Percentiles rank a stretch among this genome's conserved stretches.
phyloP scores from a whole-genome alignment of 1,140 invertebrate genomes.

The Reticulitermes speratus region DNA sequence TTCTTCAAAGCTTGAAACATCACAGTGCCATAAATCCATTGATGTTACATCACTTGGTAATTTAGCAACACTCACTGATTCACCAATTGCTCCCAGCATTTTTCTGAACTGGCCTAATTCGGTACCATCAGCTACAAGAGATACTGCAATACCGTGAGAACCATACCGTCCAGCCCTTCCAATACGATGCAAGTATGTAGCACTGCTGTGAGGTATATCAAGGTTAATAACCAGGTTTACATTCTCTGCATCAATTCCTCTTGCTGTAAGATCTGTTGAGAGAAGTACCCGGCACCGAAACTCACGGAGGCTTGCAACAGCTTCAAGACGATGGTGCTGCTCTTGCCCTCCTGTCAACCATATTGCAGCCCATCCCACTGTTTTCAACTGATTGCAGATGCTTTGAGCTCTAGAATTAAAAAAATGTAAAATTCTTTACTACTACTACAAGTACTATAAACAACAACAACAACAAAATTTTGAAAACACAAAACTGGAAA shows the following conservation, averaged over 20 bases:
- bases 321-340: conserved; percentile 73
- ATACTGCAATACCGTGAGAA: conserved; percentile 70
- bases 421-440: not conserved
- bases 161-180: conserved; percentile 92
- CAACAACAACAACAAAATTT: not conserved
- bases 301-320: conserved; percentile 72
- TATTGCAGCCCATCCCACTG: conserved; percentile 66
- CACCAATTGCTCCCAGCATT: conserved; percentile 53
- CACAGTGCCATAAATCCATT: conserved; percentile 46
- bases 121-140: conserved; percentile 58
- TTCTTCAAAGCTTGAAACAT: conserved; percentile 43
- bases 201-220: conserved; percentile 76
- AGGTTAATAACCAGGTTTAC: conserved; percentile 93
- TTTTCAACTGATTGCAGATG: conserved; percentile 66
- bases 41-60: conserved; percentile 45
- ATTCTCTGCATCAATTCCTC: conserved; percentile 88
- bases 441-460: no score
- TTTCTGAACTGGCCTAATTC: conserved; percentile 59
- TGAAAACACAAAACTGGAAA: not conserved
- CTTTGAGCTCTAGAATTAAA: conserved; percentile 50
- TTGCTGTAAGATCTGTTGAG: conserved; percentile 85
- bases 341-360: conserved; percentile 74
- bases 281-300: conserved; percentile 82
- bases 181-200: conserved; percentile 94
- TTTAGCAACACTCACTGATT: conserved; percentile 52